Evolutionary conservation across 2,888 invertebrate genomes (phyloP).

Genomic region (Drosophila melanosoma): DNA sequence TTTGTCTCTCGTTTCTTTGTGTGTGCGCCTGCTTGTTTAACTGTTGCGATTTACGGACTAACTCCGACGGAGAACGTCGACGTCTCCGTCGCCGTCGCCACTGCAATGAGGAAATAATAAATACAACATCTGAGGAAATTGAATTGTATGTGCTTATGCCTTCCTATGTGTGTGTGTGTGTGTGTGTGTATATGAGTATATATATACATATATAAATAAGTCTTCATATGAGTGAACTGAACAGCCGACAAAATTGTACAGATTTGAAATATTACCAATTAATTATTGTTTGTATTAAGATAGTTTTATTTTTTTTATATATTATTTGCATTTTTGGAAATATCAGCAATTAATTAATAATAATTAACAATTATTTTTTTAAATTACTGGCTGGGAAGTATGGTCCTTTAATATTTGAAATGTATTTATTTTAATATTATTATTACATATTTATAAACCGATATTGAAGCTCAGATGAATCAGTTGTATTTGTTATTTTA

Average conservation of each 20-base stretch:
- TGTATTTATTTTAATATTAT: too few relatives aligned
- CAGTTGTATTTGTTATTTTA: not conserved
- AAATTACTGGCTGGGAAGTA: not conserved
- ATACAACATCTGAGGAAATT: conserved; percentile 81
- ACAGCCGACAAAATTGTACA: conserved; percentile 50
- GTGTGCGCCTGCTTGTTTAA: conserved; percentile 53
- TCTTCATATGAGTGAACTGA: conserved; percentile 14
- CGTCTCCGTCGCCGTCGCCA: conserved; percentile 39
- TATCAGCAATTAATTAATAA: not conserved
- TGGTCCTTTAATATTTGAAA: too few relatives aligned
- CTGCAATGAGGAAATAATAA: conserved; percentile 82
- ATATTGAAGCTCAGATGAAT: not conserved
- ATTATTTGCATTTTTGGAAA: not conserved
- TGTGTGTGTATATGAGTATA: conserved; percentile 9
- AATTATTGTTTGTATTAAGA: not conserved
- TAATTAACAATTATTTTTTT: not conserved
- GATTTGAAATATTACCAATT: not conserved
- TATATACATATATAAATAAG: conserved; percentile 7
- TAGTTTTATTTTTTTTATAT: not conserved
- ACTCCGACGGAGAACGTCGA: conserved; percentile 47
- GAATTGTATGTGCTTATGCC: conserved; percentile 73
- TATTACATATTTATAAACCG: not conserved
- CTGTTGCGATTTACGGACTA: conserved; percentile 76
- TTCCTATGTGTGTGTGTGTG: conserved; percentile 13
- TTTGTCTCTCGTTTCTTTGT: conserved; percentile 39